Conservation (phyloP, 2,113 vertebrate genomes). For the Platycercus adscitus region DNA sequence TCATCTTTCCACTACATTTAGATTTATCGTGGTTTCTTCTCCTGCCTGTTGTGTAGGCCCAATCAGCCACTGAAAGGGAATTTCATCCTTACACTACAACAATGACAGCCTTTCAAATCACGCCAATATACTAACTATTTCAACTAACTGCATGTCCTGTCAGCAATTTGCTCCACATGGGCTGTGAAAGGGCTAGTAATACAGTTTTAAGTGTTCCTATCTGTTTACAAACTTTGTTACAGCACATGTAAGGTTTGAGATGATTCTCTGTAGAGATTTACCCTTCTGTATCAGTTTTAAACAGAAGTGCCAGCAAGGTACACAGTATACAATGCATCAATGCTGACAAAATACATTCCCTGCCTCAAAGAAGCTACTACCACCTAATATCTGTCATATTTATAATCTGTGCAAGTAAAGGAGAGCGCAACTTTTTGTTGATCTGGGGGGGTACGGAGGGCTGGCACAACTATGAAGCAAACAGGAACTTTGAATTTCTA, state of each 20-base stretch:
- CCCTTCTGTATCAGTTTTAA: constrained; percentile 1
- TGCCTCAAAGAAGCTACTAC: background rate
- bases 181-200: background rate
- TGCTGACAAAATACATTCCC: background rate
- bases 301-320: background rate
- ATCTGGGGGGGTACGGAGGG: background rate
- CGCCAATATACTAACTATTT: constrained; percentile 22
- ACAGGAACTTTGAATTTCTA: background rate
- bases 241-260: background rate
- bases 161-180: background rate
- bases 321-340: background rate
- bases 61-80: background rate
- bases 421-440: background rate
- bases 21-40: background rate
- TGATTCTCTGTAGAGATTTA: background rate
- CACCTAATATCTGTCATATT: background rate
- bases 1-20: background rate
- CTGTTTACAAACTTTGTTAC: background rate
- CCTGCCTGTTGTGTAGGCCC: background rate
- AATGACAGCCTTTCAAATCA: background rate
- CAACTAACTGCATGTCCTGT: background rate
- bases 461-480: background rate
- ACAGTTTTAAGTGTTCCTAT: background rate
- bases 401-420: background rate
- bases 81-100: background rate